Percentiles rank a stretch among this genome's conserved stretches.
These are phyloP conservation scores for Polyodon spathula DNA, from an alignment of 2,113 vertebrate genomes.

Conservation along the genomic window DNA sequence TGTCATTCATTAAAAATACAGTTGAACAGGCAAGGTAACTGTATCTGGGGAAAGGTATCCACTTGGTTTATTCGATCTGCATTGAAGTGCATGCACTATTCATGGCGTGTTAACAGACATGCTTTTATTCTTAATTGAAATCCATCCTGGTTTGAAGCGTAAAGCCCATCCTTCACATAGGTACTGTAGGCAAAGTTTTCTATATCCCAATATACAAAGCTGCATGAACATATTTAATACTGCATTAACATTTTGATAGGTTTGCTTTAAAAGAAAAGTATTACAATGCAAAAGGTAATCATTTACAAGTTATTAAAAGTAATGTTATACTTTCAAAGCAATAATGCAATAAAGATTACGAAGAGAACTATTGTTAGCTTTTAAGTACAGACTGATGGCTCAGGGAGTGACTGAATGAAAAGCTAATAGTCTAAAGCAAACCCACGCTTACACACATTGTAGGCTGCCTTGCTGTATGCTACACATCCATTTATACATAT, in stretches of 20 bases:
- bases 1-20: slow-evolving; percentile 16
- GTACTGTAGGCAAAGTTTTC: no score
- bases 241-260: no score
- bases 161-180: not conserved
- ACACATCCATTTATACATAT: no score
- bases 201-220: no score
- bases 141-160: slow-evolving; percentile 20
- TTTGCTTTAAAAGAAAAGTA: slow-evolving; percentile 31
- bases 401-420: not conserved
- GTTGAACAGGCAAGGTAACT: slow-evolving; percentile 8
- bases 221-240: no score
- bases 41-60: not conserved
- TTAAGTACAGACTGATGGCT: slow-evolving; percentile 1
- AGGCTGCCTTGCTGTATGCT: no score
- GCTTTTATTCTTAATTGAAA: slow-evolving; percentile 2
- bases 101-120: not conserved
- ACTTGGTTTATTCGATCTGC: not conserved
- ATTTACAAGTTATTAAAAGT: slow-evolving; percentile 29
- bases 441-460: no score
- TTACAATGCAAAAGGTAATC: slow-evolving; percentile 46
- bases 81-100: not conserved
- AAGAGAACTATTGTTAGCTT: not conserved
- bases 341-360: not conserved
- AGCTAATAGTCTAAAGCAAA: not conserved
- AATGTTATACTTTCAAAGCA: not conserved